phyloP scores from a whole-genome alignment of 2,797 vertebrate genomes.

The Heterohyrax brucei region DNA sequence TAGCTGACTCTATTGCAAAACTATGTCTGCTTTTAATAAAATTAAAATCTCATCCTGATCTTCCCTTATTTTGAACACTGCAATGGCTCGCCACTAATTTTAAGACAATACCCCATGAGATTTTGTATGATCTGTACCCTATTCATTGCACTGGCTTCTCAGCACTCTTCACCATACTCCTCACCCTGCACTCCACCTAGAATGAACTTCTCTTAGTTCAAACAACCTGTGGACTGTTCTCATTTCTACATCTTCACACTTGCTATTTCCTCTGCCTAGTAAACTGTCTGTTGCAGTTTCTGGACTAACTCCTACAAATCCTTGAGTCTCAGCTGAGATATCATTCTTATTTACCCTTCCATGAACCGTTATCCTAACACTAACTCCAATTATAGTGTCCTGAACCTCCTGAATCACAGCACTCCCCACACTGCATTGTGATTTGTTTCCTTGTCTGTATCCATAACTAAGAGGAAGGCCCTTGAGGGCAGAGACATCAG shows the following conservation, averaged over 20 bases:
- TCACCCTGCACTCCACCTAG: neutral
- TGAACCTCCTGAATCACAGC: neutral
- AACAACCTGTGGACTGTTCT: neutral
- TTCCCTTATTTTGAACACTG: neutral
- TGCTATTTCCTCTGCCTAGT: neutral
- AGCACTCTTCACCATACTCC: neutral
- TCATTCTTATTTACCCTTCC: neutral
- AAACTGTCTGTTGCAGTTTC: neutral
- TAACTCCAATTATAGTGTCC: neutral
- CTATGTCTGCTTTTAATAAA: conserved; percentile 18
- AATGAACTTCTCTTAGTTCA: conserved; percentile 1
- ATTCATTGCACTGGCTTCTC: neutral
- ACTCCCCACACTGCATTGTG: neutral
- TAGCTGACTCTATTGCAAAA: neutral
- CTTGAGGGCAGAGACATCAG: neutral
- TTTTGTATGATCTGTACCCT: neutral
- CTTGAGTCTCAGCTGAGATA: neutral
- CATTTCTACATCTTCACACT: neutral
- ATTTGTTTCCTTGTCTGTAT: neutral
- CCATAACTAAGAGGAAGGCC: conserved; percentile 1
- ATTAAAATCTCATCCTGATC: conserved; percentile 2
- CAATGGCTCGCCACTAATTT: neutral
- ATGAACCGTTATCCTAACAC: neutral
- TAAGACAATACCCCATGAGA: neutral
- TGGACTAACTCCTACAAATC: neutral